Evolutionary conservation across 1,140 invertebrate genomes (phyloP), one percentile per base, ranked within the genome.

Genomic region (Drusus annulatus): DNA sequence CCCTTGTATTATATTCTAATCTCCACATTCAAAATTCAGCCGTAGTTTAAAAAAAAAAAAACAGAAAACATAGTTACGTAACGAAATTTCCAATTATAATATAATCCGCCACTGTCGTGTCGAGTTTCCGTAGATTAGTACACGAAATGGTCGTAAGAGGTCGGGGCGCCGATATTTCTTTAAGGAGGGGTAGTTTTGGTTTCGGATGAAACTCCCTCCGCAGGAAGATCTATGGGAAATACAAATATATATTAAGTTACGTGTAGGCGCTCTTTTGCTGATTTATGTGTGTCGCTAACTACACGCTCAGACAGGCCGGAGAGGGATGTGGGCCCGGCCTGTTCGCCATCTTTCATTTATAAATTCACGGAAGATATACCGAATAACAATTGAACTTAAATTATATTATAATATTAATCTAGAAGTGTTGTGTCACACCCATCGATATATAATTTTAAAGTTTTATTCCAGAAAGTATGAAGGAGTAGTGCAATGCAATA

Each of bases 201-300:
- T 50, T 45, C 8, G 36, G 1, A 16, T n/a, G 16, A 36, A 28
- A 28, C 28, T 65, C 36, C 36, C 28, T 6, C 10, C 1, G 31
- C 36, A 50, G 65, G 65, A 69, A 69, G 65, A 69, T 69, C 16
- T 50, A 69, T 69, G 65, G n/a, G 17, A 69, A 51, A 69, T 45
- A 69, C 65, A 69, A 69, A 45, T 69, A 45, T 69, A 45, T 69
- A 69, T 69, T 69, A n/a, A 45, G 65, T 69, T 69, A 45, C 65
- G 36, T 19, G 31, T 50, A 69, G 65, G 65, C 65, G 65, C 65
- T 50, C 36, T 21, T 19, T 36, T 45, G 65, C 65, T 69, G 65
- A 69, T 69, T 69, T 69, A 69, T 69, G 31, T 65, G 23, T 65
- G 62, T 65, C 62, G 62, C 62, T 65, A 65, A 31, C 62, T 65